These are phyloP conservation scores for Chesias legatella DNA, from an alignment of 2,888 invertebrate species.

Conservation along the genomic window DNA sequence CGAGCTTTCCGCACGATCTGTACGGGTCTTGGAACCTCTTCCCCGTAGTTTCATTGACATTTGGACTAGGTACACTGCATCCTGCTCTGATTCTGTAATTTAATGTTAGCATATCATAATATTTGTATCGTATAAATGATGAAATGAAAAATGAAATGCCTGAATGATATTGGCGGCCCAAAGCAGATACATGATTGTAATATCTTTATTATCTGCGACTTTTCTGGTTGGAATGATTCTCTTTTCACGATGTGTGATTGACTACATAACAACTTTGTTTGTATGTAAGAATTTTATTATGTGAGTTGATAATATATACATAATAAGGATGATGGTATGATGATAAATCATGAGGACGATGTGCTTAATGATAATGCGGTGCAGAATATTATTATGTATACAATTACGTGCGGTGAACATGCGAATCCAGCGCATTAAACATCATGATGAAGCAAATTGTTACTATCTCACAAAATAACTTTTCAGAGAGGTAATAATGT, in stretches of 20 bases:
- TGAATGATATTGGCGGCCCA: no score
- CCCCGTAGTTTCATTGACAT: slow-evolving; percentile 53
- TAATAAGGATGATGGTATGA: slow-evolving; percentile 11
- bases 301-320: no score
- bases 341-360: slow-evolving; percentile 17
- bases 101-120: not conserved
- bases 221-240: not conserved
- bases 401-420: slow-evolving; percentile 49
- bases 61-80: slow-evolving; percentile 74
- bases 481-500: slow-evolving; percentile 3
- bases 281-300: slow-evolving; percentile 18
- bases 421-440: slow-evolving; percentile 33
- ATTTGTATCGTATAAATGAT: no score
- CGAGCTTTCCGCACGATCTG: slow-evolving; percentile 70
- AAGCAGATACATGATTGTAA: no score
- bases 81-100: slow-evolving; percentile 65
- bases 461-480: slow-evolving; percentile 5
- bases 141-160: no score
- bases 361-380: slow-evolving; percentile 23
- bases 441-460: slow-evolving; percentile 31
- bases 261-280: slow-evolving; percentile 22
- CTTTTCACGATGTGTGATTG: slow-evolving; percentile 8
- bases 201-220: not conserved
- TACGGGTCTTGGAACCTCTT: slow-evolving; percentile 69
- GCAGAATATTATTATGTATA: slow-evolving; percentile 28